phyloP scores from a whole-genome alignment of 2,797 vertebrate species.

The Leptoclinus maculatus region DNA sequence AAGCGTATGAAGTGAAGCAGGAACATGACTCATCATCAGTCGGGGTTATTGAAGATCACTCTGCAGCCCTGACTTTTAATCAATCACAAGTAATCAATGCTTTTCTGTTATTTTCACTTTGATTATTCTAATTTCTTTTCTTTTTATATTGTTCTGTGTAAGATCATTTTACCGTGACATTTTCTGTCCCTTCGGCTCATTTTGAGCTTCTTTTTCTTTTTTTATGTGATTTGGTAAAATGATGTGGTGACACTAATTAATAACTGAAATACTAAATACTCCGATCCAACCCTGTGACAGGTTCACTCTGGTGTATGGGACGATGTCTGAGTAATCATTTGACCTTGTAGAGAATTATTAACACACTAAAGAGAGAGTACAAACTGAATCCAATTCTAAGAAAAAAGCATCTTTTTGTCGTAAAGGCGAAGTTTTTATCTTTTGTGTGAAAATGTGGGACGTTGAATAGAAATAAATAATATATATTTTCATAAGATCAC shows the following conservation, averaged over 20 bases:
- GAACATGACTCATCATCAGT: background rate
- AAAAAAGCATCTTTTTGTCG: no score
- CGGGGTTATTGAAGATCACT: background rate
- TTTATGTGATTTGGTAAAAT: background rate
- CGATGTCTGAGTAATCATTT: background rate
- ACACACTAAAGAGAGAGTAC: background rate
- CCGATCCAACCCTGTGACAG: background rate
- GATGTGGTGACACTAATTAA: background rate
- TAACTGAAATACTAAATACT: background rate
- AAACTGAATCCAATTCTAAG: background rate
- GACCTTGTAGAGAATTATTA: background rate
- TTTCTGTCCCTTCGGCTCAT: background rate
- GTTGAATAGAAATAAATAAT: background rate
- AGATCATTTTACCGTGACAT: background rate
- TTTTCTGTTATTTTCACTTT: background rate
- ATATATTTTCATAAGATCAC: background rate
- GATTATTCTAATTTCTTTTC: background rate
- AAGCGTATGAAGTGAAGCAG: background rate
- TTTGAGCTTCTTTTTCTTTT: background rate
- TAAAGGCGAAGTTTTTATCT: background rate
- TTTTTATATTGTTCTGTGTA: background rate
- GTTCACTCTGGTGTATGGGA: background rate
- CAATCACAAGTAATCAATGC: background rate
- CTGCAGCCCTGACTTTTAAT: background rate
- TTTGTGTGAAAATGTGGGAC: background rate